Conservation (phyloP, 37 sponge, comb jelly and placozoan species). For the Mnemiopsis leidyi region DNA sequence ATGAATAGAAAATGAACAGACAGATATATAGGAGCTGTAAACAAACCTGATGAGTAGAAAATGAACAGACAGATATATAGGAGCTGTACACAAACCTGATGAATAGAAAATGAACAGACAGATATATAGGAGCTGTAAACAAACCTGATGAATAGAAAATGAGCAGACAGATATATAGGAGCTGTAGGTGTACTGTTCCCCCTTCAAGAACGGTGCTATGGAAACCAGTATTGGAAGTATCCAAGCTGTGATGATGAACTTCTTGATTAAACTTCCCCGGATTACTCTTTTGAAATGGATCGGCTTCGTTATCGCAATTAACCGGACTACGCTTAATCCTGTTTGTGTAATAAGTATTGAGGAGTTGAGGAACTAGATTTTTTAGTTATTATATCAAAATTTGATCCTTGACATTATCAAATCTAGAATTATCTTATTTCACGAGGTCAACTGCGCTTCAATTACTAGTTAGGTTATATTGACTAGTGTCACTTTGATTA, state of each 20-base stretch:
- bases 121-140: not conserved
- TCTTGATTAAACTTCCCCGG: not conserved
- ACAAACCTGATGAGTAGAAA: not conserved
- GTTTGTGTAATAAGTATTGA: not conserved
- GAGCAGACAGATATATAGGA: not conserved
- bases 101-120: not conserved
- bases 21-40: not conserved
- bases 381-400: too few species aligned
- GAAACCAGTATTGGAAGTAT: not conserved
- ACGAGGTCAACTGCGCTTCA: too few species aligned
- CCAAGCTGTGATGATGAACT: not conserved
- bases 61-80: too few species aligned
- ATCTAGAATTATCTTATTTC: too few species aligned
- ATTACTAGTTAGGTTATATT: too few species aligned
- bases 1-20: constrained; percentile 14
- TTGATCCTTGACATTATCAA: too few species aligned
- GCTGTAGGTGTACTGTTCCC: not conserved
- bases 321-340: constrained; percentile 29
- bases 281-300: constrained; percentile 2
- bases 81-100: not conserved
- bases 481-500: too few species aligned
- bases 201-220: constrained; percentile 20
- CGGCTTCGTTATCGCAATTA: constrained; percentile 28
- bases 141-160: constrained; percentile 24
- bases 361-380: too few species aligned